Percentiles rank a stretch among this genome's conserved stretches.
phyloP scores from a whole-genome alignment of 2,113 vertebrate genomes.

The Mystacornis crossleyi region DNA sequence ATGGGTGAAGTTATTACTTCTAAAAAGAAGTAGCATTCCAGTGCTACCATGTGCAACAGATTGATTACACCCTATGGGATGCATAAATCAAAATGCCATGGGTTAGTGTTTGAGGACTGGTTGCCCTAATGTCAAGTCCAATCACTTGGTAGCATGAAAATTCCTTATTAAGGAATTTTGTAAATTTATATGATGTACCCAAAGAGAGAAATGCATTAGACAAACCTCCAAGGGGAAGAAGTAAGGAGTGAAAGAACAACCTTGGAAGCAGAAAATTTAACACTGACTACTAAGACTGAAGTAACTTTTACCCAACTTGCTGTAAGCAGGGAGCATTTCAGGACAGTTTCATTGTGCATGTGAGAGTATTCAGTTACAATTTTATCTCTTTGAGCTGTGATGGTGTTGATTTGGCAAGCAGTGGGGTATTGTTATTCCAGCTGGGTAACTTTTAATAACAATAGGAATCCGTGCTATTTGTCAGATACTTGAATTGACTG shows the following conservation, averaged over 20 bases:
- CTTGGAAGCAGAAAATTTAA: not conserved
- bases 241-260: not conserved
- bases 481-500: not conserved
- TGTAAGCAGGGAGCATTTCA: conserved; percentile 9
- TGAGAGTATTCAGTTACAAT: not conserved
- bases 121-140: not conserved
- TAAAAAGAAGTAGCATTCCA: not conserved
- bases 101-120: not conserved
- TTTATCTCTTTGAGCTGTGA: conserved; percentile 16
- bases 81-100: not conserved
- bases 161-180: not conserved
- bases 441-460: not conserved
- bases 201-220: not conserved
- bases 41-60: conserved; percentile 25
- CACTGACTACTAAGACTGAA: not conserved
- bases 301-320: not conserved
- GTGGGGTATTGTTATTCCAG: not conserved
- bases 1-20: not conserved
- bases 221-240: not conserved
- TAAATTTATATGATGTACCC: not conserved
- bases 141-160: not conserved
- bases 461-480: not conserved
- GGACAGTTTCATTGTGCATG: conserved; percentile 2
- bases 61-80: not conserved
- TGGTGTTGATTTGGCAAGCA: conserved; percentile 3